Base-by-base conservation (phyloP, 2,888 invertebrate genomes). In the Linhomoeus sp. region DNA sequence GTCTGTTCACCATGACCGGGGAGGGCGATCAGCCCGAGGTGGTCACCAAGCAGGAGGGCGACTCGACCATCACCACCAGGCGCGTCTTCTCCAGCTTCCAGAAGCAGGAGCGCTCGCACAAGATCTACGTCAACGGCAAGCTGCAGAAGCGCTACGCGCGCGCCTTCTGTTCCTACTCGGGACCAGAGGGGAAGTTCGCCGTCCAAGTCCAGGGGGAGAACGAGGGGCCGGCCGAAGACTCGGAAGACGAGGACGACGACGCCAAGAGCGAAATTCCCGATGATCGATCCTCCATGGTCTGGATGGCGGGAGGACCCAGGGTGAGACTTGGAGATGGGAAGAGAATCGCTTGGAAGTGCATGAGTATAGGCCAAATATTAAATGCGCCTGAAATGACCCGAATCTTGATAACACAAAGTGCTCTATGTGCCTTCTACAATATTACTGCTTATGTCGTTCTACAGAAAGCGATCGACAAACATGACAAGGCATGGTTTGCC, bases 401-500 rank as follows among this genome's bases (percentile, higher is more conserved):
- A 33, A 33, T 33, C 15, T 12, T 33, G 15, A 12, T 33, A 33
- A 12, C 15, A 9, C 33, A 33, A 12, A 12, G 12, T 15, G 15
- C 12, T 38, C 12, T 7, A n/a, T 38, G 15, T 38, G 5, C 19
- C n/a, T 17, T 12, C 38, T 12, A 38, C 19, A 14, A 14, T n/a
- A 7, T 38, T 38, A 17, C 15, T n/a, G 5, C 9, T 38, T 38
- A n/a, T 38, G 12, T n/a, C n/a, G n/a, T n/a, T n/a, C n/a, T n/a
- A n/a, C 29, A 5, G 29, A 29, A 29, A 12, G 7, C 7, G 7
- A 12, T 29, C 29, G 29, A 29, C 29, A 9, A 17, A 2, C 17
- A 41, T 2, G 60, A 59, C 37, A 60, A 60, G 50, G 63, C 63
- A 19, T 62, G 67, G 55, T 66, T 67, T 52, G 71, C 73, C n/a